Conservation (phyloP, 2,113 vertebrate species). For the Myrmecophaga tridactyla region DNA sequence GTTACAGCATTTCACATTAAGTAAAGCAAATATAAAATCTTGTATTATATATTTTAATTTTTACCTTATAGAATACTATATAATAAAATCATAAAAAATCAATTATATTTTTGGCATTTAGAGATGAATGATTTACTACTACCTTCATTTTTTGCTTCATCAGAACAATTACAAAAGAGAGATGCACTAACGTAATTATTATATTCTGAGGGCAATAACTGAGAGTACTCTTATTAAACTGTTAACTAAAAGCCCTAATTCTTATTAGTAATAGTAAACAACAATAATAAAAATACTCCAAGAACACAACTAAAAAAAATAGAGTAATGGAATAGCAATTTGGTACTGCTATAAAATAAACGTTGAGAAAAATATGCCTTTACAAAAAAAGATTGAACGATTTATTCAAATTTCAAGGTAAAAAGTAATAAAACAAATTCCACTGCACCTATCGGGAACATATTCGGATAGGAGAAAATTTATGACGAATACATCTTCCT, state of each 20-base stretch:
- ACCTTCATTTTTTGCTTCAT: slow-evolving; percentile 55
- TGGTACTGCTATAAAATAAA: slow-evolving; percentile 38
- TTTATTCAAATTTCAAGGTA: slow-evolving; percentile 61
- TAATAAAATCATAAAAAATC: slow-evolving; percentile 9
- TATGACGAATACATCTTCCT: slow-evolving; percentile 32
- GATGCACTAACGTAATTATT: slow-evolving; percentile 54
- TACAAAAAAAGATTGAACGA: slow-evolving; percentile 65
- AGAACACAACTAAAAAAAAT: neutral
- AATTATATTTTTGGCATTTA: neutral
- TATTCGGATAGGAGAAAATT: slow-evolving; percentile 75
- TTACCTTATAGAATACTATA: neutral
- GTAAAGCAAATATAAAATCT: neutral
- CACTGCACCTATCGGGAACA: slow-evolving; percentile 55
- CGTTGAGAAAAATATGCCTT: neutral
- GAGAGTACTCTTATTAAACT: slow-evolving; percentile 40
- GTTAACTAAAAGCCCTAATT: slow-evolving; percentile 70
- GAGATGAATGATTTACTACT: slow-evolving; percentile 12
- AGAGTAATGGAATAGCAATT: neutral
- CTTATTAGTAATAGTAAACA: slow-evolving; percentile 64
- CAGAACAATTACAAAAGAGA: slow-evolving; percentile 29
- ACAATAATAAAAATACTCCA: neutral
- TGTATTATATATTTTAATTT: neutral
- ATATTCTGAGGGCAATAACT: neutral
- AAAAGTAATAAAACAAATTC: slow-evolving; percentile 73
- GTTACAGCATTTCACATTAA: neutral